A percentile compares a stretch with the other conserved stretches of the same genome.
Conservation (phyloP, 2,797 vertebrate genomes). For the Heteromormyrus szaboi region DNA sequence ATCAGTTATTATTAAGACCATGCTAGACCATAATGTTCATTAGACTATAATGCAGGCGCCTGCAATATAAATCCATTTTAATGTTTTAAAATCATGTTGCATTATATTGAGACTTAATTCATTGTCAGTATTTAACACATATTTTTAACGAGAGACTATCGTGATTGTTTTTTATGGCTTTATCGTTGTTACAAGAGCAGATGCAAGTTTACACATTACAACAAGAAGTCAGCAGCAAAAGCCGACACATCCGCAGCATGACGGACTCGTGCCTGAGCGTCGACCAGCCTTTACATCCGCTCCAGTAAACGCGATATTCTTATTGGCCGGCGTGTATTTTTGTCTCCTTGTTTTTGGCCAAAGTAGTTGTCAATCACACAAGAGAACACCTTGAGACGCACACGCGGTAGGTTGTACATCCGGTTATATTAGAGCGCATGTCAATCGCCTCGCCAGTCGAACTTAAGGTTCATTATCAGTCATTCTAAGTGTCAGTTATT, state of each 20-base stretch:
- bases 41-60: not conserved
- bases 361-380: not conserved
- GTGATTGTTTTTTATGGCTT: not conserved
- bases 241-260: conserved; percentile 8
- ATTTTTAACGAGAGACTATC: not conserved
- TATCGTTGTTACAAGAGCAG: not conserved
- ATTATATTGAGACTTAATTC: not conserved
- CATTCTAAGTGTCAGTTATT: not conserved
- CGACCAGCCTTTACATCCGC: not conserved
- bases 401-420: conserved; percentile 36
- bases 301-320: not conserved
- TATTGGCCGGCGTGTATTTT: not conserved
- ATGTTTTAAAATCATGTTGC: not conserved
- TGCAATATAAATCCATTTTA: not conserved
- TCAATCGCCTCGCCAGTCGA: conserved; percentile 46
- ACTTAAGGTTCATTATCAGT: conserved; percentile 29
- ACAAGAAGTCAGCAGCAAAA: not conserved
- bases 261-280: not conserved
- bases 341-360: not conserved
- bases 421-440: conserved; percentile 49
- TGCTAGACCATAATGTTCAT: not conserved
- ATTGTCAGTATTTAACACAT: not conserved
- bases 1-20: not conserved
- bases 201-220: not conserved
- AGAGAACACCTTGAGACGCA: conserved; percentile 40